Conservation (phyloP, 2,888 invertebrate species). For the Eupithecia tripunctaria region DNA sequence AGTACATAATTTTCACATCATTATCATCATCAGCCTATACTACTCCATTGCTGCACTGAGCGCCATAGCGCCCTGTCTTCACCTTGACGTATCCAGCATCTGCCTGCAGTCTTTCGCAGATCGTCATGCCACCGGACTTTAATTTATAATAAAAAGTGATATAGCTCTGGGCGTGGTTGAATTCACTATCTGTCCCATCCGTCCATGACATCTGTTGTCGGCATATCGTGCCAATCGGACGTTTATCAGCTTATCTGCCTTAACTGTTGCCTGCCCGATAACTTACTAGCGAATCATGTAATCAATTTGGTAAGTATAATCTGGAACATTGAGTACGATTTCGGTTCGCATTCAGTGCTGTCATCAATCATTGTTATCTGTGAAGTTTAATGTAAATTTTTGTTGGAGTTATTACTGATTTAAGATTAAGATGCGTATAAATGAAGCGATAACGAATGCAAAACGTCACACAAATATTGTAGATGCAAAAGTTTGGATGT, state of each 20-base stretch:
- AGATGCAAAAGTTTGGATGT: no score
- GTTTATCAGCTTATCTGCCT: slow-evolving; percentile 51
- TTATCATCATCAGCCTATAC: no score
- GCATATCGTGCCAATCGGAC: slow-evolving; percentile 43
- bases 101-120: no score
- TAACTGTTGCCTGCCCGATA: slow-evolving; percentile 38
- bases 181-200: slow-evolving; percentile 43
- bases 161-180: slow-evolving; percentile 47
- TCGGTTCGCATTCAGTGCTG: slow-evolving; percentile 18
- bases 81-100: no score
- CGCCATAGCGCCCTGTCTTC: no score
- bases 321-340: slow-evolving; percentile 27
- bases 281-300: slow-evolving; percentile 38
- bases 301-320: slow-evolving; percentile 42
- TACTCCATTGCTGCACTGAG: no score
- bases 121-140: no score
- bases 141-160: slow-evolving; percentile 19
- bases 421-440: slow-evolving; percentile 1
- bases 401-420: slow-evolving; percentile 2
- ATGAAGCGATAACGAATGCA: neutral
- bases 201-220: slow-evolving; percentile 56
- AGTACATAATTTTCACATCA: no score
- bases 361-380: slow-evolving; percentile 30
- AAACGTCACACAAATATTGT: no score
- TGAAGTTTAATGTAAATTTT: slow-evolving; percentile 23